These are phyloP conservation scores for Metalampra italica DNA, from an alignment of 2,888 invertebrate species.

Conservation along the genomic window DNA sequence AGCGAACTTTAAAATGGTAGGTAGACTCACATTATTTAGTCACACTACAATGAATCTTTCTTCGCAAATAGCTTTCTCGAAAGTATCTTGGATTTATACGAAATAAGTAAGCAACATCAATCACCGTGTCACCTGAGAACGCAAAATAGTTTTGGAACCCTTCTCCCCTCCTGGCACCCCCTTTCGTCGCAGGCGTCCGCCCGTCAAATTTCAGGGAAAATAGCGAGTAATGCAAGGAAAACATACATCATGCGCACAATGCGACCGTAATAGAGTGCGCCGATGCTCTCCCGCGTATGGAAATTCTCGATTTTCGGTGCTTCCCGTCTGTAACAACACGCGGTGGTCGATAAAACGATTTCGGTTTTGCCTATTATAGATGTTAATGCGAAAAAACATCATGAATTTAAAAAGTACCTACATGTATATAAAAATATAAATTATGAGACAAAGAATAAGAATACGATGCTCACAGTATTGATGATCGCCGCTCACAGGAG, in stretches of 20 bases:
- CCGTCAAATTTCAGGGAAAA: constrained; percentile 54
- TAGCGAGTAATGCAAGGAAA: constrained; percentile 58
- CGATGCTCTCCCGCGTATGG: constrained; percentile 54
- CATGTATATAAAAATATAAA: no score
- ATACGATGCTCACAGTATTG: no score
- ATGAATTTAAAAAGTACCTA: no score
- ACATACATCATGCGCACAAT: constrained; percentile 72
- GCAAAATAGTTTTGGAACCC: constrained; percentile 45
- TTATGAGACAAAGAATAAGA: no score
- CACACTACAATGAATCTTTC: neutral
- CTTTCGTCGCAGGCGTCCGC: constrained; percentile 21
- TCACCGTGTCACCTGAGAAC: constrained; percentile 52
- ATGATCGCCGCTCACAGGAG: no score
- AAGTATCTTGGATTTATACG: constrained; percentile 21
- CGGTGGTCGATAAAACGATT: constrained; percentile 36
- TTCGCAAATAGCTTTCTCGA: neutral
- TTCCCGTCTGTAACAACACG: constrained; percentile 63
- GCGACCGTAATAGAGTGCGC: constrained; percentile 52
- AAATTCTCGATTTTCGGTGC: constrained; percentile 57
- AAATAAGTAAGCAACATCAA: constrained; percentile 49
- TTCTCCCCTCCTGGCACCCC: constrained; percentile 13
- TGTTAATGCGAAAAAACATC: no score
- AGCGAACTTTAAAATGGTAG: no score
- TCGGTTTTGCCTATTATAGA: neutral
- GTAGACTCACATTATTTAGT: no score